Evolutionary conservation across 2,797 vertebrate species (phyloP).

Genomic region (Gallirallus australis): DNA sequence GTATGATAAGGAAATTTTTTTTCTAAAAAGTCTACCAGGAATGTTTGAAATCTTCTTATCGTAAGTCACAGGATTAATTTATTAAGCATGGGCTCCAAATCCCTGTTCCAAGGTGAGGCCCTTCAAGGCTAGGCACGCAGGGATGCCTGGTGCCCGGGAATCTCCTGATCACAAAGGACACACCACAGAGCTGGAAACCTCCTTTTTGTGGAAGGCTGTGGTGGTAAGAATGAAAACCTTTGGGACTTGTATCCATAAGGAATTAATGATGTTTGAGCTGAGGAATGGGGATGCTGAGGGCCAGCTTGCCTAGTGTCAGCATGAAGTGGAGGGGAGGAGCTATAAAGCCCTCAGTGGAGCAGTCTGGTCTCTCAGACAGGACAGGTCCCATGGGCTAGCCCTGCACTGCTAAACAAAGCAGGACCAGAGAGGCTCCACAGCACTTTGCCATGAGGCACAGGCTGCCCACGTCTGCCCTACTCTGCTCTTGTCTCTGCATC

Average conservation of each 20-base stretch:
- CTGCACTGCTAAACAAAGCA: background rate
- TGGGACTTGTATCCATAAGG: background rate
- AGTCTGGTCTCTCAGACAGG: background rate
- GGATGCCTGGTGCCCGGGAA: accelerated
- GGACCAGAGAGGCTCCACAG: accelerated
- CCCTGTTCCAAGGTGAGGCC: background rate
- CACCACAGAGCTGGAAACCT: background rate
- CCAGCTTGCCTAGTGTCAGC: background rate
- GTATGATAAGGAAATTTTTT: background rate
- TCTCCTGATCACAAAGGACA: background rate
- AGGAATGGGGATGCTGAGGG: background rate
- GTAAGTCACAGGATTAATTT: background rate
- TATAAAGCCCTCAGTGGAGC: background rate
- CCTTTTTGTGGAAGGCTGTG: background rate
- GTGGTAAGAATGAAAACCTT: background rate
- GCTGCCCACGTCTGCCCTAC: background rate
- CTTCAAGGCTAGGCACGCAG: background rate
- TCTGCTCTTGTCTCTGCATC: background rate
- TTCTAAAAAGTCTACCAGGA: background rate
- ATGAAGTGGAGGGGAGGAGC: background rate
- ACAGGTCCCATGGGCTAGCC: background rate
- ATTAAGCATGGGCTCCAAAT: background rate
- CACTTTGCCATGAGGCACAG: background rate
- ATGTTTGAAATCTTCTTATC: background rate
- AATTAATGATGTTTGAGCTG: background rate